These are phyloP conservation scores for Agrypnia vestita DNA, from an alignment of 1,140 invertebrate species.

Conservation along the genomic window DNA sequence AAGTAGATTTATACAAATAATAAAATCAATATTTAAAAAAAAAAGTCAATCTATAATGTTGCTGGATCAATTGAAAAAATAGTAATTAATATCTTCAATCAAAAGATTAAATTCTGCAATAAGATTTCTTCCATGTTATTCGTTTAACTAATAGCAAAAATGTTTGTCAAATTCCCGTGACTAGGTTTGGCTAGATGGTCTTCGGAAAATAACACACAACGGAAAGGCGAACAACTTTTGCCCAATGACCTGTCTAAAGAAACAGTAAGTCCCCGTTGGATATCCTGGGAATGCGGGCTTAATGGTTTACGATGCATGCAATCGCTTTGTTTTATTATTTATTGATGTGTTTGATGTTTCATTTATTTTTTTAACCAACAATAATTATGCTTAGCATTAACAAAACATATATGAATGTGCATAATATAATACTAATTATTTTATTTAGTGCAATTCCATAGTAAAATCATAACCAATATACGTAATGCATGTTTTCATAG, in stretches of 20 bases:
- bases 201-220: constrained; percentile 97
- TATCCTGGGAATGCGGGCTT: constrained; percentile 33
- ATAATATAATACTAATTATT: not conserved
- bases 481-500: too few relatives aligned
- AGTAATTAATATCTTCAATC: too few relatives aligned
- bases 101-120: too few relatives aligned
- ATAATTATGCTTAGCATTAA: too few relatives aligned
- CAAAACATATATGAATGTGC: not conserved
- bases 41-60: too few relatives aligned
- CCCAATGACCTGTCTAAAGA: constrained; percentile 98
- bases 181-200: constrained; percentile 95
- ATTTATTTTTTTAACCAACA: not conserved
- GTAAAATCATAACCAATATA: too few relatives aligned
- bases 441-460: too few relatives aligned
- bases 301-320: constrained; percentile 15
- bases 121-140: too few relatives aligned
- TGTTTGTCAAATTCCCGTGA: constrained; percentile 14
- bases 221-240: constrained; percentile 99
- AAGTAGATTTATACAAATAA: too few relatives aligned
- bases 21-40: too few relatives aligned
- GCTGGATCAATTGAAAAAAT: too few relatives aligned
- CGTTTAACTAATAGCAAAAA: too few relatives aligned
- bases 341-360: not conserved
- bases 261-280: constrained; percentile 90
- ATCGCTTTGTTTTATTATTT: constrained; percentile 36